These are phyloP conservation scores for Microcebus lehilahytsara DNA, from an alignment of 2,113 vertebrate species.

Conservation along the genomic window DNA sequence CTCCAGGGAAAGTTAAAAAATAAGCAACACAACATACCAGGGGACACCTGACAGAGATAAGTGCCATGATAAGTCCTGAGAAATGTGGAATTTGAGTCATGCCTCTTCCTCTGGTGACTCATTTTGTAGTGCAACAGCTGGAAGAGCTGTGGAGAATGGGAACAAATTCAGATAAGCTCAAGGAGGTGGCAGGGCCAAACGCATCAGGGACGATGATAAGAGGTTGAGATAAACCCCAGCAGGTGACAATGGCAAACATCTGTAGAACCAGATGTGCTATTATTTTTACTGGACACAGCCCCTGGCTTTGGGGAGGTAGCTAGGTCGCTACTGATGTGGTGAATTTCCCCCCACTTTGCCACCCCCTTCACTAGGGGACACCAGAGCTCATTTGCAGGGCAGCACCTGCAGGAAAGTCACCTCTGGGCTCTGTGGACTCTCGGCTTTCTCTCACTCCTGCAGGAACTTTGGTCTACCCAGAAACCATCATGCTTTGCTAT, in stretches of 20 bases:
- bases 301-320: background rate
- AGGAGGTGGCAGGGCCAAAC: background rate
- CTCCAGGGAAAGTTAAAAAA: background rate
- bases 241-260: background rate
- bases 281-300: background rate
- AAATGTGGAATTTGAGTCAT: background rate
- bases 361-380: background rate
- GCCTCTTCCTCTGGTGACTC: background rate
- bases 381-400: background rate
- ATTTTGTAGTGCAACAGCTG: background rate
- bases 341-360: background rate
- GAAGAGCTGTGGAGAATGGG: background rate
- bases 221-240: background rate
- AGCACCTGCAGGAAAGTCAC: background rate
- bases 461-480: background rate
- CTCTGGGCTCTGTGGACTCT: background rate
- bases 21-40: background rate
- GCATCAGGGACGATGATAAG: background rate
- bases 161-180: background rate
- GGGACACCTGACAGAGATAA: background rate
- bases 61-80: background rate
- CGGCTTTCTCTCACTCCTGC: background rate
- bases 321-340: background rate
- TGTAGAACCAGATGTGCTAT: background rate
- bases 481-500: background rate